phyloP scores from a whole-genome alignment of 2,797 vertebrate genomes.

The Astyanax mexicanus region DNA sequence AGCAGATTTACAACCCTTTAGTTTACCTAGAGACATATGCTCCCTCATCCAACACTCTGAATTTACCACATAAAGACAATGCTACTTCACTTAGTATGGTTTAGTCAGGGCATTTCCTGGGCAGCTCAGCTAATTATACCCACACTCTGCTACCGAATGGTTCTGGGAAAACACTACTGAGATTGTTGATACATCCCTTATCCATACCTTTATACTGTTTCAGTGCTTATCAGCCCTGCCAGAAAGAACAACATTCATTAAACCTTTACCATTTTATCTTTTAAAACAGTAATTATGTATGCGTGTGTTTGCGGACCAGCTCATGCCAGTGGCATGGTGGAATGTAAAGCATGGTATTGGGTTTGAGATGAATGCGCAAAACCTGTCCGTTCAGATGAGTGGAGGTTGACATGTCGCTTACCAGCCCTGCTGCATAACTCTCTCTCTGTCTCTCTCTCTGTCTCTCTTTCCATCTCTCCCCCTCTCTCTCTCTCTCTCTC shows the following conservation, averaged over 20 bases:
- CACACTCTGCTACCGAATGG: neutral
- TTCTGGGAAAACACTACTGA: neutral
- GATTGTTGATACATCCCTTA: neutral
- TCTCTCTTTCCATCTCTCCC: constrained; percentile 26
- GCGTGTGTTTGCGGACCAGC: neutral
- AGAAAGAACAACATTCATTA: neutral
- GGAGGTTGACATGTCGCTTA: constrained; percentile 50
- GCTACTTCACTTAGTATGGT: no score
- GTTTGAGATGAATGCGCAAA: constrained; percentile 59
- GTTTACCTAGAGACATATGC: no score
- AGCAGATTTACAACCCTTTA: no score
- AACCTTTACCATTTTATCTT: neutral
- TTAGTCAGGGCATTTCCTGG: no score
- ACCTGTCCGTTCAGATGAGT: constrained; percentile 74
- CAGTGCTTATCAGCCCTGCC: neutral
- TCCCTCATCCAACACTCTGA: no score
- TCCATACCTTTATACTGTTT: neutral
- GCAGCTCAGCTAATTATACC: neutral
- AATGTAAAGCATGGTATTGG: constrained; percentile 64
- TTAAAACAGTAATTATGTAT: constrained; percentile 21
- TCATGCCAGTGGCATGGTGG: constrained; percentile 73
- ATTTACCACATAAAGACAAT: no score
- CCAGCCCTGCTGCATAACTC: constrained; percentile 17
- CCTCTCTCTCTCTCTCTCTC: constrained; percentile 15
- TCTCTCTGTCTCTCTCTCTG: constrained; percentile 26